phyloP scores from a whole-genome alignment of 2,888 invertebrate species.

The Philereme transversata region DNA sequence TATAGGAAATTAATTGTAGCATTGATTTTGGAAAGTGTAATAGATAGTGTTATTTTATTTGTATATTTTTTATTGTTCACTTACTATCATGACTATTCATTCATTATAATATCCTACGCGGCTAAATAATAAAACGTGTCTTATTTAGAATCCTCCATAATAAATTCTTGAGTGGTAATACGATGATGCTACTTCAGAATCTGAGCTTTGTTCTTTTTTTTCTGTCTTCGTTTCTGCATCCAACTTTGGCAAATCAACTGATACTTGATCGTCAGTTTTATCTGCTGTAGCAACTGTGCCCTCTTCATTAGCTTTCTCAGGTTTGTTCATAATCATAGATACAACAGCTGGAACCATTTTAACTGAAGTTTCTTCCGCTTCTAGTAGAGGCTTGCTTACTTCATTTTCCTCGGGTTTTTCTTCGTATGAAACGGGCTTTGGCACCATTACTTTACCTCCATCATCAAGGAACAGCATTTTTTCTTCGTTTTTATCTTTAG shows the following conservation, averaged over 20 bases:
- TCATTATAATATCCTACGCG: constrained; percentile 14
- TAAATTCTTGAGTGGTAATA: constrained; percentile 70
- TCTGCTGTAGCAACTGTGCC: constrained; percentile 25
- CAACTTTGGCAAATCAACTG: constrained; percentile 11
- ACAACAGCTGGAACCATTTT: constrained; percentile 49
- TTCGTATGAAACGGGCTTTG: constrained; percentile 42
- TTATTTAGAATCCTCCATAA: constrained; percentile 48
- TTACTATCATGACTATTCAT: constrained; percentile 25
- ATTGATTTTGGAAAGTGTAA: background rate
- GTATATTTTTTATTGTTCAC: constrained; percentile 26
- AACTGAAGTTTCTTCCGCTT: constrained; percentile 35
- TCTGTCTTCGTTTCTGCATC: constrained; percentile 40
- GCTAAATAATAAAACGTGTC: background rate
- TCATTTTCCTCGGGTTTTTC: constrained; percentile 37
- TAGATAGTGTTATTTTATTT: background rate
- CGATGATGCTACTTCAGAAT: constrained; percentile 74
- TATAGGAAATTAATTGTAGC: too few relatives aligned
- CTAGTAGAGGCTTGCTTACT: constrained; percentile 36
- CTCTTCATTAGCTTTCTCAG: constrained; percentile 31
- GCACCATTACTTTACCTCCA: constrained; percentile 43
- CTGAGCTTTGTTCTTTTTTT: constrained; percentile 48
- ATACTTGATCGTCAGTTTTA: constrained; percentile 34
- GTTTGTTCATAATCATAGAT: constrained; percentile 43
- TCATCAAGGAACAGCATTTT: constrained; percentile 41
- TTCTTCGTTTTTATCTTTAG: constrained; percentile 33